Conservation (phyloP, 2,888 invertebrate genomes). For the Portevinia maculata region DNA sequence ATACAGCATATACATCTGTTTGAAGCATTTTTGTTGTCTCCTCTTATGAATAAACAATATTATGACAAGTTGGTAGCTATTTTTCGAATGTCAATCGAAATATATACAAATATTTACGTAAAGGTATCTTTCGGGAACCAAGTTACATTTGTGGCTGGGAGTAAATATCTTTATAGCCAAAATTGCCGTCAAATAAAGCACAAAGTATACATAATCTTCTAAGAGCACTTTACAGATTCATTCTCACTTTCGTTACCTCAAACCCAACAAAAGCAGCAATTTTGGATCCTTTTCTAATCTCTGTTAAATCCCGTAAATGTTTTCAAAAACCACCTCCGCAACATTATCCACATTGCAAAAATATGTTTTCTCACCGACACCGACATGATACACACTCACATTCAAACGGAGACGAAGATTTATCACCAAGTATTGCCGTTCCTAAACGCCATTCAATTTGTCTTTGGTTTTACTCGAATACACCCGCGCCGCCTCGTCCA, state of each 20-base stretch:
- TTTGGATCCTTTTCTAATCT: slow-evolving; percentile 44
- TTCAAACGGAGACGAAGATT: slow-evolving; percentile 40
- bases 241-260: neutral
- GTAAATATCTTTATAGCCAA: neutral
- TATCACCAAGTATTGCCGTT: slow-evolving; percentile 57
- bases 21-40: too few relatives aligned
- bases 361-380: slow-evolving; percentile 4
- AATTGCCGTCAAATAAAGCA: neutral
- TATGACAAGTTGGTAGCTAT: too few relatives aligned
- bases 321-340: slow-evolving; percentile 30
- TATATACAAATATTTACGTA: too few relatives aligned
- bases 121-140: too few relatives aligned
- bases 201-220: neutral
- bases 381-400: neutral
- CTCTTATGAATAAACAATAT: too few relatives aligned
- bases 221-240: neutral
- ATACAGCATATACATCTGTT: too few relatives aligned
- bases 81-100: too few relatives aligned
- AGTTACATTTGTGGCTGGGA: too few relatives aligned
- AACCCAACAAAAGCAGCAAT: slow-evolving; percentile 24
- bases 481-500: neutral
- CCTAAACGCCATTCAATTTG: slow-evolving; percentile 64
- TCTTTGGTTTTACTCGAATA: slow-evolving; percentile 57
- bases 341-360: slow-evolving; percentile 17
- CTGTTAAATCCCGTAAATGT: slow-evolving; percentile 44